Conservation (phyloP, 2,797 vertebrate species). For the Brachyalestes nurse region DNA sequence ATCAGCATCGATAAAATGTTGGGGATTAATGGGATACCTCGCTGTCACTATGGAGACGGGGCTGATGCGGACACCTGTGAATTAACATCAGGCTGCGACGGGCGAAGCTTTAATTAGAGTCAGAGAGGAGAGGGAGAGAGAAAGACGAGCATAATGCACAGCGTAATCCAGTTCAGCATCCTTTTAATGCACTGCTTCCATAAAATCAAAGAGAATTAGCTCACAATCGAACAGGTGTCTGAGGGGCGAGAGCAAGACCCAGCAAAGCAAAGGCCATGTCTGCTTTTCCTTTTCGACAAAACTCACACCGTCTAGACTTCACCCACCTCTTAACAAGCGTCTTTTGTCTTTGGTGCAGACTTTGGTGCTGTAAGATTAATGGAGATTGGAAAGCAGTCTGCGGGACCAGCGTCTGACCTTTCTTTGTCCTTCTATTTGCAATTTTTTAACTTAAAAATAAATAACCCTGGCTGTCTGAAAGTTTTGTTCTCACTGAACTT, state of each 20-base stretch:
- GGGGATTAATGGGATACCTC: constrained; percentile 58
- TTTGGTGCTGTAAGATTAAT: constrained; percentile 9
- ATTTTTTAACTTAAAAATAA: no score
- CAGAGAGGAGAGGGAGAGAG: constrained; percentile 39
- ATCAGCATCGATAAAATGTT: constrained; percentile 60
- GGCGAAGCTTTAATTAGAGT: constrained; percentile 58
- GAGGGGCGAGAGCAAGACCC: constrained; percentile 31
- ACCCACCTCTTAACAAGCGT: constrained; percentile 24
- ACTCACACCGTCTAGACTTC: background rate
- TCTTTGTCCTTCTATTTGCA: no score
- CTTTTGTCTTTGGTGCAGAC: constrained; percentile 10
- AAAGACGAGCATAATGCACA: constrained; percentile 41
- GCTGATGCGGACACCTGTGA: constrained; percentile 60
- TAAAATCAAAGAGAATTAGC: constrained; percentile 62
- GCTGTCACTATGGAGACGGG: constrained; percentile 53
- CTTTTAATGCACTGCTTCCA: constrained; percentile 58
- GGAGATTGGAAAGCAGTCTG: background rate
- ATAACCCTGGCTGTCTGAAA: no score
- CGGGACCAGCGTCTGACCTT: constrained; percentile 1
- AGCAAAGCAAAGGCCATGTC: constrained; percentile 23
- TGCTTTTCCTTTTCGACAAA: constrained; percentile 28
- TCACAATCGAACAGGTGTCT: constrained; percentile 61
- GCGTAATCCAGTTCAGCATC: constrained; percentile 50
- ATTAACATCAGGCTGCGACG: constrained; percentile 59
- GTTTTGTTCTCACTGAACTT: no score